These are phyloP conservation scores for Cryptotermes secundus DNA, from an alignment of 1,140 invertebrate species.

Conservation along the genomic window DNA sequence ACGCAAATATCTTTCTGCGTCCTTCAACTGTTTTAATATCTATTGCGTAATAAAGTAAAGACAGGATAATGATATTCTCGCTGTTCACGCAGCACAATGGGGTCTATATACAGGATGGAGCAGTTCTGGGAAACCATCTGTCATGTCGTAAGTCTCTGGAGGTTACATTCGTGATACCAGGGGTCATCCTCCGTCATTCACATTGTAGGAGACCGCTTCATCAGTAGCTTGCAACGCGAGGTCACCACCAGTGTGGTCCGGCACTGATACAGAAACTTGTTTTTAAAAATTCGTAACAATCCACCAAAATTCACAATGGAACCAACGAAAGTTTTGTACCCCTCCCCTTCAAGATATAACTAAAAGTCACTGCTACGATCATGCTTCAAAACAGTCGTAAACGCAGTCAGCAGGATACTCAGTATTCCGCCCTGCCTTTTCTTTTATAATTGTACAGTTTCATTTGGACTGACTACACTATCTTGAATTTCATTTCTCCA, in stretches of 20 bases:
- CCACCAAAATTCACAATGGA: too few species aligned
- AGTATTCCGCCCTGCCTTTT: too few species aligned
- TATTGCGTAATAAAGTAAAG: not conserved
- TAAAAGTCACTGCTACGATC: too few species aligned
- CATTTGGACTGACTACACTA: too few species aligned
- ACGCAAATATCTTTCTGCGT: not conserved
- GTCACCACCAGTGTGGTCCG: not conserved
- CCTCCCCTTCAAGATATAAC: too few species aligned
- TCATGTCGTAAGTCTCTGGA: not conserved
- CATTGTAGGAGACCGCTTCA: not conserved
- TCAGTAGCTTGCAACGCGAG: not conserved
- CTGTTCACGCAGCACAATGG: not conserved
- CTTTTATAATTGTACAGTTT: too few species aligned
- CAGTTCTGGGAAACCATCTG: not conserved
- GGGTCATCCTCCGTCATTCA: not conserved
- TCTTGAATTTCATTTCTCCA: too few species aligned
- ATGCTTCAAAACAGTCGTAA: too few species aligned
- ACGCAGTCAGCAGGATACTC: too few species aligned
- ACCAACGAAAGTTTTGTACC: too few species aligned
- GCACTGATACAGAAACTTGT: not conserved
- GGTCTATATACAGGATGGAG: not conserved
- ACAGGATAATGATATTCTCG: not conserved
- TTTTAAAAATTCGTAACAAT: not conserved
- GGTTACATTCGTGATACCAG: not conserved
- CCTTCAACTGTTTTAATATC: not conserved